Percentiles rank a stretch among this genome's conserved stretches.
Conservation (phyloP, 2,888 invertebrate genomes). For the Cremastinae sp. region DNA sequence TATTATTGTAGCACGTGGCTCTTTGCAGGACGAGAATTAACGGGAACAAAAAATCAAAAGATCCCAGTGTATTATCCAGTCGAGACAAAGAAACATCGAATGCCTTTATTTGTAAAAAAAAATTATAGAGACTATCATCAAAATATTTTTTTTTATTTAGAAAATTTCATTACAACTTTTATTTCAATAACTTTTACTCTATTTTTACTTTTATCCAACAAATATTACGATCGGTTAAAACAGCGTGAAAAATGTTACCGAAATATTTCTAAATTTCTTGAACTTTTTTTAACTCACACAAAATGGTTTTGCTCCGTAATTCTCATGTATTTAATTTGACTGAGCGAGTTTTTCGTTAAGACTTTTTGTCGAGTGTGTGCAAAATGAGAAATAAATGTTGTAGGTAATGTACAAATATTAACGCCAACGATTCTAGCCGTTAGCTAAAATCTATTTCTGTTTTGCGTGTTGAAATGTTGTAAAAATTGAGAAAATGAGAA, state of each 20-base stretch:
- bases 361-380: conserved; percentile 43
- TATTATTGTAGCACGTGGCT: conserved; percentile 8
- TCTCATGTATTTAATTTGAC: background rate
- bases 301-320: too few species aligned
- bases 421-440: conserved; percentile 45
- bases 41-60: conserved; percentile 8
- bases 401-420: conserved; percentile 53
- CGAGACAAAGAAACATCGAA: too few species aligned
- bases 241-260: too few species aligned
- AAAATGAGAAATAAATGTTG: conserved; percentile 16
- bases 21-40: background rate
- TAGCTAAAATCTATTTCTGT: conserved; percentile 30
- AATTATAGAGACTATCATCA: too few species aligned
- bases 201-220: too few species aligned
- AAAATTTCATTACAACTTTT: too few species aligned
- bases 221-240: too few species aligned
- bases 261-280: too few species aligned
- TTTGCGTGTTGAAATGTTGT: background rate
- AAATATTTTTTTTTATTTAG: too few species aligned
- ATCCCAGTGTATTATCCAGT: background rate
- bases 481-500: conserved; percentile 32
- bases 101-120: too few species aligned
- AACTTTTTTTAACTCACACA: too few species aligned
- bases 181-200: too few species aligned
- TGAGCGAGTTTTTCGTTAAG: conserved; percentile 1